A percentile compares a stretch with the other conserved stretches of the same genome.
phyloP scores from a whole-genome alignment of 2,797 vertebrate species.

The Peromyscus melanophrys region DNA sequence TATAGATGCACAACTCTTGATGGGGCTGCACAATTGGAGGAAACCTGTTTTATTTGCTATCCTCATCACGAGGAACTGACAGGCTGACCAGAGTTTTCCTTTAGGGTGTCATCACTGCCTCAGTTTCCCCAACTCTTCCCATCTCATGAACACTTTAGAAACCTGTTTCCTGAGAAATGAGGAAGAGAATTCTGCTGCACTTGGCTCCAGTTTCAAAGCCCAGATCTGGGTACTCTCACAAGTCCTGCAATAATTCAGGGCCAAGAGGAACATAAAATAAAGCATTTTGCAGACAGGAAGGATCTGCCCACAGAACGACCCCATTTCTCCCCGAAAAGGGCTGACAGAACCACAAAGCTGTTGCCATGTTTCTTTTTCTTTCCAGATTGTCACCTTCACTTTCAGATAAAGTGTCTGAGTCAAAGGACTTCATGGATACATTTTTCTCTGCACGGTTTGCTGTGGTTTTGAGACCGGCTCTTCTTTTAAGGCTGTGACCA shows the following conservation, averaged over 20 bases:
- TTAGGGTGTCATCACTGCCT: not conserved
- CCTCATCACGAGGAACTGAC: not conserved
- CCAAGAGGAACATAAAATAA: not conserved
- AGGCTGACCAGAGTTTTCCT: not conserved
- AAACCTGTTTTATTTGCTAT: constrained; percentile 1
- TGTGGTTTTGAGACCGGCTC: not conserved
- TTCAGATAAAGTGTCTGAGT: constrained; percentile 30
- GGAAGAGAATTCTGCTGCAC: not conserved
- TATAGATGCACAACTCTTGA: not conserved
- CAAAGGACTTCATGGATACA: not conserved
- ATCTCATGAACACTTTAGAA: not conserved
- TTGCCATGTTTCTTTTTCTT: constrained; percentile 39
- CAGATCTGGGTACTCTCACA: constrained; percentile 9
- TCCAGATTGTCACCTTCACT: not conserved
- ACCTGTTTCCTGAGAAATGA: not conserved
- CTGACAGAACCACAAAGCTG: not conserved
- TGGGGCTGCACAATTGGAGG: not conserved
- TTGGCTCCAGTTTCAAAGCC: constrained; percentile 16
- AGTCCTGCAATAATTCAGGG: constrained; percentile 3
- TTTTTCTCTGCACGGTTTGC: constrained; percentile 29
- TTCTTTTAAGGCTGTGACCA: not conserved
- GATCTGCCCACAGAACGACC: not conserved
- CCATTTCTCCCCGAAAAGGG: not conserved
- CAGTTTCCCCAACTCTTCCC: not conserved
- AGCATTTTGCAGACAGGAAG: not conserved